Evolutionary conservation across 2,888 invertebrate species (phyloP), one percentile per base, ranked within the genome.

Genomic region (Galerucella nymphaeae): DNA sequence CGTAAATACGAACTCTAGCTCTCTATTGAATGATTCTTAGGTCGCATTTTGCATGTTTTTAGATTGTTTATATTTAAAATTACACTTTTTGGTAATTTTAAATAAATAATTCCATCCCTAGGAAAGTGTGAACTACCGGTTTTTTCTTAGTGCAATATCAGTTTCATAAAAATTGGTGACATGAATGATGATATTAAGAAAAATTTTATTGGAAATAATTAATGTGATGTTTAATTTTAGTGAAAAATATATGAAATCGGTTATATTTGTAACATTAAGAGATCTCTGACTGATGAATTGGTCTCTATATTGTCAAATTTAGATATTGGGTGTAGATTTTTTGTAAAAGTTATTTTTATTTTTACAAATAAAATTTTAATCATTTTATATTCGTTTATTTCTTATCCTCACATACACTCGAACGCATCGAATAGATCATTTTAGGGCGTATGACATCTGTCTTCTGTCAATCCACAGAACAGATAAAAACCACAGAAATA

Each of bases 301-400:
- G 62, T 69, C 68, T 69, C 68, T 69, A 62, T 69, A 69, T 53
- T 62, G 62, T 62, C 53, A 69, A 69, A 18, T 48, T 62, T 61
- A 41, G 55, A 45, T 66, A 66, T 42, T 66, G 57, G 66, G 23
- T 66, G 68, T 69, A 68, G 67, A 50, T 50, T 42, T 68, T 68
- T 68, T 68, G 69, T 69, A 63, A 70, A 61, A 63, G 63, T 70
- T 63, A 63, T 70, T 70, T 57, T 70, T 70, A 70, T 70, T 70
- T 70, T 70, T 57, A 57, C 62, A 70, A 69, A 70, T 70, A 63
- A 50, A 70, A 20, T 63, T 70, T 70, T 70, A 63, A 53, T 55
- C 20, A 62, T 62, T 69, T 69, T 69, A 30, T 20, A 38, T 57
- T 18, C 20, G 5, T 48, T 59, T 48, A 59, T 67, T 42, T 30